These are phyloP conservation scores for Ruditapes philippinarum DNA, from an alignment of 1,140 invertebrate species.

Conservation along the genomic window DNA sequence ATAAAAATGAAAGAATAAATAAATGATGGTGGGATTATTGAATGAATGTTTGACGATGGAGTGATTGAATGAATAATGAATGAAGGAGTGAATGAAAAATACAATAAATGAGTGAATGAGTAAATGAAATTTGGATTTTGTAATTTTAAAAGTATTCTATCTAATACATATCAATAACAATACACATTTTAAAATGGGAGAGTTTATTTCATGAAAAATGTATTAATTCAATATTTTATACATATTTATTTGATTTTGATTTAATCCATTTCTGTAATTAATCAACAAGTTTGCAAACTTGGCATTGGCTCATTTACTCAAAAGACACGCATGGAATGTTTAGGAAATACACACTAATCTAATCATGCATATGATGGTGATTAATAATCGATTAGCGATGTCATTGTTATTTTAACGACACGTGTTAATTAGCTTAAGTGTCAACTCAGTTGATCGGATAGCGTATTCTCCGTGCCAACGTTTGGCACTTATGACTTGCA, in stretches of 20 bases:
- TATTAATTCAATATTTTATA: no score
- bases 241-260: no score
- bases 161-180: no score
- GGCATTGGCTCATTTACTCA: background rate
- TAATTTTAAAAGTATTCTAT: background rate
- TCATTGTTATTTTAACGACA: conserved; percentile 42
- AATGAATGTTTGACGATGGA: background rate
- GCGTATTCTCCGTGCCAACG: conserved; percentile 20
- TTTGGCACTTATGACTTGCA: conserved; percentile 24
- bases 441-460: conserved; percentile 2
- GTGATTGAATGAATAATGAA: background rate
- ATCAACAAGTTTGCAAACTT: background rate
- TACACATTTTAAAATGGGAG: no score
- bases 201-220: no score
- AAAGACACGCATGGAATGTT: conserved; percentile 1
- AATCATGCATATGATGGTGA: background rate
- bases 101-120: background rate
- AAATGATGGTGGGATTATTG: background rate
- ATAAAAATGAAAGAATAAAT: conserved; percentile 5
- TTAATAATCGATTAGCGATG: conserved; percentile 37
- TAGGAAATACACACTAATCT: conserved; percentile 6
- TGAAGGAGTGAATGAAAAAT: background rate
- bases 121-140: background rate
- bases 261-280: background rate
- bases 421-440: conserved; percentile 45